Base-by-base conservation (phyloP, 1,140 invertebrate genomes). In the Bombus cullumanus region DNA sequence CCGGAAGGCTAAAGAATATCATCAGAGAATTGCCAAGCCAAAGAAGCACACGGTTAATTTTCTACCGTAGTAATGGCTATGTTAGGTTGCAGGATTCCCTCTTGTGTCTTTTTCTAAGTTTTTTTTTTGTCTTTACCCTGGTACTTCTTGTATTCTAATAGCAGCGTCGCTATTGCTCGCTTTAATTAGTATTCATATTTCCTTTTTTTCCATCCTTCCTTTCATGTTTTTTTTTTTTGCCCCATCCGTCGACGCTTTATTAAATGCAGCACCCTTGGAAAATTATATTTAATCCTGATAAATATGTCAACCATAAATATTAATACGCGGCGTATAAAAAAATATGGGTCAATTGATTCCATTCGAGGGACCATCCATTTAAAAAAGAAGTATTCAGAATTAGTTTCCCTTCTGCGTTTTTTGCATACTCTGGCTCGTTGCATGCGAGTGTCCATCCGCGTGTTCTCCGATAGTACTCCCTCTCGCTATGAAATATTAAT, bases 151-250 rank as follows among this genome's bases (percentile, higher is more conserved):
- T 57, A 41, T 83, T 83, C 43, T 68, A 83, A 76, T n/a, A 77
- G 81, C 43, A 18, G 64, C 37, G 22, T 25, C 22, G 25, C 39
- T 66, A 75, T 75, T 83, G 81, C 81, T n/a, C 39, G 72, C 41
- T 83, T 83, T 77, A 83, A 83, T 83, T 83, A 77, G 81, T 47
- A 83, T 83, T 83, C 73, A 66, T 53, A 53, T 37, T 76, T 47
- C 34, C 43, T 22, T 43, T 41, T 39, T 57, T 4, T 37, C 37
- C 34, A 13, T 37, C 25, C 31, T 39, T 31, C 28, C 53, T 37
- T 53, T 37, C 18, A 15, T 22, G 25, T 57, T 18, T 59, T n/a
- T 10, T 34, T 37, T 39, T n/a, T 62, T 62, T 12, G 22, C 8
- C 6, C 8, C 12, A 62, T 43, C 15, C 10, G 25, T 37, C 37